Evolutionary conservation across 53 echinoderm and acorn worm species (phyloP).

Genomic region (Actinopyga echinites): DNA sequence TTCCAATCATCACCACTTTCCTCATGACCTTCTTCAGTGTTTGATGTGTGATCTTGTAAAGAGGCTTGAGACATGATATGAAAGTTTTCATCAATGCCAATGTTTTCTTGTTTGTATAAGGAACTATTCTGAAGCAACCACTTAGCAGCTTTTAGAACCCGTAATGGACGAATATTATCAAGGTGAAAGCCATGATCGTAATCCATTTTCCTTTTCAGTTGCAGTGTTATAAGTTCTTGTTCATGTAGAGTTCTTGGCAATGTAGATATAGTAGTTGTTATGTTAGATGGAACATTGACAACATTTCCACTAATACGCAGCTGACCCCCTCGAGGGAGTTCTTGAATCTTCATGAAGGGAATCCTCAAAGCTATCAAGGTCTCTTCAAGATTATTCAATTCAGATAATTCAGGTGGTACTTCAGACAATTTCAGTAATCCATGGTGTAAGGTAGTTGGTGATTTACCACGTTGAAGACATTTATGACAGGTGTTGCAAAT

Average conservation of each 20-base stretch:
- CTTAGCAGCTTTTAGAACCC: not conserved
- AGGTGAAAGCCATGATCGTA: not conserved
- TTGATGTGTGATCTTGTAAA: not conserved
- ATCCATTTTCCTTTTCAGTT: not conserved
- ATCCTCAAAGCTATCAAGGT: conserved; percentile 9
- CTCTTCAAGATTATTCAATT: not conserved
- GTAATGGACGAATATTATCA: not conserved
- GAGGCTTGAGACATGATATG: not conserved
- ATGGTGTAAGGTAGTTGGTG: not conserved
- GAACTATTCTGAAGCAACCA: conserved; percentile 1
- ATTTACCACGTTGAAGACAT: not conserved
- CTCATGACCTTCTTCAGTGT: not conserved
- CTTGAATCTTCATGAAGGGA: conserved; percentile 13
- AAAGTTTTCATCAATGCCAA: not conserved
- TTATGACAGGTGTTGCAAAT: not conserved
- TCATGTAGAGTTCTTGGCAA: not conserved
- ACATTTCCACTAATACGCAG: not conserved
- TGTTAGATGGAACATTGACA: conserved; percentile 1
- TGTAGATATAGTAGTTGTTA: not conserved
- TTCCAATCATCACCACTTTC: conserved; percentile 13
- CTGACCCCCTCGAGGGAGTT: conserved; percentile 1
- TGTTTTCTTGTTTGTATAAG: not conserved
- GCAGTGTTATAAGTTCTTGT: not conserved
- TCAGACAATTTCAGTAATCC: not conserved
- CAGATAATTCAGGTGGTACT: not conserved